Evolutionary conservation across 1,140 invertebrate species (phyloP).

Genomic region (Trichonephila clavata): DNA sequence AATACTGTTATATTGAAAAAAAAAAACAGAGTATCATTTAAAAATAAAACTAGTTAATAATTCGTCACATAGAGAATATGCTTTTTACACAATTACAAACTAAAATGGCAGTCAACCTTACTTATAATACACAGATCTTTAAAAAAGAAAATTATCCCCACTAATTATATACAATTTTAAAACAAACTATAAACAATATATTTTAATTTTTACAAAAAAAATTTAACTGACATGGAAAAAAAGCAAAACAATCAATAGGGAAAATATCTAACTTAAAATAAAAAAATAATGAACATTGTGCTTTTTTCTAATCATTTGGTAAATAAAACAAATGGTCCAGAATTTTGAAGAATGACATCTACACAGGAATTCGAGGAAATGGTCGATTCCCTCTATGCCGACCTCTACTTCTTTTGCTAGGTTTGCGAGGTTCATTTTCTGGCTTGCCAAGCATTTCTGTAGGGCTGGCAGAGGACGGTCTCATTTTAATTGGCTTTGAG

Average conservation of each 20-base stretch:
- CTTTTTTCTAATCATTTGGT: background rate
- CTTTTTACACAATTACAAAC: background rate
- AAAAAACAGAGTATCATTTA: too few species aligned
- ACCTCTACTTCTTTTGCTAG: slow-evolving; percentile 68
- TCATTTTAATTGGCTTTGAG: slow-evolving; percentile 78
- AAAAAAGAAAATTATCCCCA: background rate
- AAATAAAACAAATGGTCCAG: slow-evolving; percentile 5
- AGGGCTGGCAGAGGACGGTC: slow-evolving; percentile 68
- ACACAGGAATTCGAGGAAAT: slow-evolving; percentile 59
- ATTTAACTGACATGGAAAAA: background rate
- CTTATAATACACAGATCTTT: background rate
- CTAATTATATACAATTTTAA: slow-evolving; percentile 9
- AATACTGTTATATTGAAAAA: too few species aligned
- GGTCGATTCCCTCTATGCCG: slow-evolving; percentile 66
- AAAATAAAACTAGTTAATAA: too few species aligned
- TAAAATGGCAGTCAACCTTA: background rate
- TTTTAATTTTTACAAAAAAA: background rate
- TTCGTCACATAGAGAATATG: too few species aligned
- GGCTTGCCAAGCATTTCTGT: slow-evolving; percentile 29
- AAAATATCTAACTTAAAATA: background rate
- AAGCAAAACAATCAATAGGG: background rate
- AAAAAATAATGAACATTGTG: slow-evolving; percentile 35
- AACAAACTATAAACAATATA: background rate
- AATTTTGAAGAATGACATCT: background rate
- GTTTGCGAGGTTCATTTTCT: slow-evolving; percentile 67